These are phyloP conservation scores for Hypomesus transpacificus DNA, from an alignment of 2,113 vertebrate species.

Conservation along the genomic window DNA sequence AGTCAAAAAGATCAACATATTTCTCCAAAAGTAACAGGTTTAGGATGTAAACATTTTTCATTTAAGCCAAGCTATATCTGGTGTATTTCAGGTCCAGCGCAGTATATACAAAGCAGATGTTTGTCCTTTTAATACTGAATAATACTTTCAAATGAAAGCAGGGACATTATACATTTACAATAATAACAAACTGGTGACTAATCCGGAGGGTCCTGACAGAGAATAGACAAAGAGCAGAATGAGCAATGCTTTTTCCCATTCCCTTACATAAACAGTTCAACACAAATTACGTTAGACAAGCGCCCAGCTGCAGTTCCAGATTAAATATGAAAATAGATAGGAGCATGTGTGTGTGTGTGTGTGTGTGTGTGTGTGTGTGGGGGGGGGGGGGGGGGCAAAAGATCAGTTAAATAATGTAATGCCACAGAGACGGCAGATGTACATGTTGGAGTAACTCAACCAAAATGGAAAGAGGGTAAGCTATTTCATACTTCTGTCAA, in stretches of 20 bases:
- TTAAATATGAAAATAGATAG: conserved; percentile 32
- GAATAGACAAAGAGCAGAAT: background rate
- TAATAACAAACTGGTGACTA: no score
- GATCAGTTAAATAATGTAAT: conserved; percentile 29
- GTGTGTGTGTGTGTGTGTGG: background rate
- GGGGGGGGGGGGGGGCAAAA: no score
- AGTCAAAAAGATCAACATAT: no score
- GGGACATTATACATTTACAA: no score
- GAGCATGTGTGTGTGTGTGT: background rate
- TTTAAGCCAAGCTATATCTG: no score
- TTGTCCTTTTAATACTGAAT: no score
- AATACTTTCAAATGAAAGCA: no score
- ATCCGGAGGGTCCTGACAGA: background rate
- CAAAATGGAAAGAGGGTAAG: background rate
- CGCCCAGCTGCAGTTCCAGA: conserved; percentile 42
- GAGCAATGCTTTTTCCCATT: background rate
- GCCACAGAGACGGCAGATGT: background rate
- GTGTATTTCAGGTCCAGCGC: no score
- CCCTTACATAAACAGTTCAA: background rate
- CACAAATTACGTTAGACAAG: conserved; percentile 36
- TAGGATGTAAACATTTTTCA: no score
- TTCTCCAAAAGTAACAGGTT: no score
- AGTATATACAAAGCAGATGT: no score
- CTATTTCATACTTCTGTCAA: background rate
- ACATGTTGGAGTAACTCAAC: background rate